A percentile compares a stretch with the other conserved stretches of the same genome.
Conservation (phyloP, 2,797 vertebrate genomes). For the Yasuhikotakia modesta region DNA sequence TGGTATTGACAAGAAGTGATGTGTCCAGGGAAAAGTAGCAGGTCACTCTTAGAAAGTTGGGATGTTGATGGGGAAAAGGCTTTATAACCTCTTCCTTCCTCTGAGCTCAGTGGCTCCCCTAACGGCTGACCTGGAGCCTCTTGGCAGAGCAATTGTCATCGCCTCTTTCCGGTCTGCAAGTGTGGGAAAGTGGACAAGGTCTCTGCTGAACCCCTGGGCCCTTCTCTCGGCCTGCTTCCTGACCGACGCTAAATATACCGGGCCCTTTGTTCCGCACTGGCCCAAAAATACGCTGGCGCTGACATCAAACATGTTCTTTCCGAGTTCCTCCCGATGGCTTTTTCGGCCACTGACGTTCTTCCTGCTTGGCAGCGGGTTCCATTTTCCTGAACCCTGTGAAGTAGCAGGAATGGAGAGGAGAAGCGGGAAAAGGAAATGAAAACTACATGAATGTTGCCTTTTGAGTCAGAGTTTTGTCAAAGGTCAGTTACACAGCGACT, state of each 20-base stretch:
- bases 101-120: slow-evolving; percentile 63
- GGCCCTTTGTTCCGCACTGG: slow-evolving; percentile 64
- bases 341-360: slow-evolving; percentile 63
- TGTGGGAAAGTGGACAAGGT: slow-evolving; percentile 78
- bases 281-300: slow-evolving; percentile 67
- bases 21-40: slow-evolving; percentile 43
- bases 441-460: slow-evolving; percentile 38
- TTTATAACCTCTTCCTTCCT: slow-evolving; percentile 73
- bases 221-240: slow-evolving; percentile 72
- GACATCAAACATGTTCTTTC: slow-evolving; percentile 71
- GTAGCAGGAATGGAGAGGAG: slow-evolving; percentile 37
- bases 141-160: slow-evolving; percentile 72
- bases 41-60: slow-evolving; percentile 49
- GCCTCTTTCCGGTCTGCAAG: slow-evolving; percentile 72
- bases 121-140: slow-evolving; percentile 65
- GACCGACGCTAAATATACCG: slow-evolving; percentile 71
- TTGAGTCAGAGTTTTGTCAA: slow-evolving; percentile 41
- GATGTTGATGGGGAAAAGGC: slow-evolving; percentile 42
- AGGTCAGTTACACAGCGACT: slow-evolving; percentile 34
- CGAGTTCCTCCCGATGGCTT: slow-evolving; percentile 63
- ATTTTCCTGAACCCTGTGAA: slow-evolving; percentile 59
- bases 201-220: slow-evolving; percentile 59
- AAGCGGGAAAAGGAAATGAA: slow-evolving; percentile 50
- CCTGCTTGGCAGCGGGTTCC: slow-evolving; percentile 53
- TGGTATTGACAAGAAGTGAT: slow-evolving; percentile 10